Percentiles rank a stretch among this genome's conserved stretches.
These are phyloP conservation scores for Tetranychus piercei DNA, from an alignment of 2,888 invertebrate genomes.

Conservation along the genomic window DNA sequence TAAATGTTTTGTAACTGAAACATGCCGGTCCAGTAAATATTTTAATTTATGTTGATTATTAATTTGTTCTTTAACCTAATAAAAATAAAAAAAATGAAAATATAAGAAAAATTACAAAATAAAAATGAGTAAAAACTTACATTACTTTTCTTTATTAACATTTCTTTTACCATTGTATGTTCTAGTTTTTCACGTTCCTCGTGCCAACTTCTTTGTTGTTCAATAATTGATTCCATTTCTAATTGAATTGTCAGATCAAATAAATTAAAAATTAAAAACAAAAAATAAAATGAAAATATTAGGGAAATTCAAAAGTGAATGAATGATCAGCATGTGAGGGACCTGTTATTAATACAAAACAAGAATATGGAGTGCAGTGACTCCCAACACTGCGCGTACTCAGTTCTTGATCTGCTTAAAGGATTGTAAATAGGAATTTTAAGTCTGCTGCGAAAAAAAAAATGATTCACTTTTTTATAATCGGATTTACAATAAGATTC, in stretches of 20 bases:
- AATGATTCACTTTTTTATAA: too few relatives aligned
- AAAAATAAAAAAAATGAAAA: constrained; percentile 24
- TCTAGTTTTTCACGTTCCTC: constrained; percentile 88
- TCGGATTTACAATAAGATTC: background rate
- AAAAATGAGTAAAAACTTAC: constrained; percentile 38
- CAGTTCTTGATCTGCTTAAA: too few relatives aligned
- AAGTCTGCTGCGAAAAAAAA: too few relatives aligned
- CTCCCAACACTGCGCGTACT: too few relatives aligned
- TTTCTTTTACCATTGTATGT: constrained; percentile 93
- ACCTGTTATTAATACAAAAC: too few relatives aligned
- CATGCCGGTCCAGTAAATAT: constrained; percentile 57
- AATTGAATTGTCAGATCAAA: too few relatives aligned
- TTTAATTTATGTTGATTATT: constrained; percentile 88
- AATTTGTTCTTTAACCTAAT: constrained; percentile 75
- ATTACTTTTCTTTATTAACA: constrained; percentile 69
- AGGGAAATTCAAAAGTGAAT: too few relatives aligned
- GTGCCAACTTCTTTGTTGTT: constrained; percentile 89
- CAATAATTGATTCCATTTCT: constrained; percentile 83
- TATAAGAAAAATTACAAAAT: background rate
- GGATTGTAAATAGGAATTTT: too few relatives aligned
- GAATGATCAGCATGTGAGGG: too few relatives aligned
- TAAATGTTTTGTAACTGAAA: constrained; percentile 55
- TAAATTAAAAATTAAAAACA: too few relatives aligned
- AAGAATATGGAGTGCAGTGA: too few relatives aligned
- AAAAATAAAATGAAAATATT: too few relatives aligned